These are phyloP conservation scores for Daphoenositta chrysoptera DNA, from an alignment of 2,113 vertebrate genomes.

Conservation along the genomic window DNA sequence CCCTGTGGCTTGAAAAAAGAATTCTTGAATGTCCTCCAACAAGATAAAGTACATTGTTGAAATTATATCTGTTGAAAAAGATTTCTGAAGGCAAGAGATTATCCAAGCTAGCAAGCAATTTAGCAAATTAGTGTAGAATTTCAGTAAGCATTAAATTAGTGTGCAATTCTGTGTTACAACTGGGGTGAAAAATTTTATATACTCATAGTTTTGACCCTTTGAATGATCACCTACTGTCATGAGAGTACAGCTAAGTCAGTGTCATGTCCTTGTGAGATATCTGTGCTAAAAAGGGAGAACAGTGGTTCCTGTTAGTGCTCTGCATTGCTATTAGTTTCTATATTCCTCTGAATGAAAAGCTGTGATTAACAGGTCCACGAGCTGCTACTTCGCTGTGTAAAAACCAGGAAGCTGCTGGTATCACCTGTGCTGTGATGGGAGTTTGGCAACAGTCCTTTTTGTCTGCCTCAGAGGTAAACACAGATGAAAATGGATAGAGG, in stretches of 20 bases:
- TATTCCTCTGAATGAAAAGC: background rate
- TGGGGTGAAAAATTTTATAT: background rate
- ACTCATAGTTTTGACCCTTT: background rate
- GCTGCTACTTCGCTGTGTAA: background rate
- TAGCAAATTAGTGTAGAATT: background rate
- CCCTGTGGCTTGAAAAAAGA: background rate
- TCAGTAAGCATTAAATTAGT: background rate
- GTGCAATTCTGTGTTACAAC: background rate
- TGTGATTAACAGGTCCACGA: background rate
- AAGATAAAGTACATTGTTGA: background rate
- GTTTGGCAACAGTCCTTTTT: background rate
- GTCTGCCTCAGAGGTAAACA: background rate
- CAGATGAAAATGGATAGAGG: background rate
- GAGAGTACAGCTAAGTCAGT: background rate
- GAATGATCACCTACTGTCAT: background rate
- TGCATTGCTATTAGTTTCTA: background rate
- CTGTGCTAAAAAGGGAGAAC: background rate
- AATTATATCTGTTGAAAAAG: background rate
- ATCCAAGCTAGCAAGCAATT: background rate
- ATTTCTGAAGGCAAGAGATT: background rate
- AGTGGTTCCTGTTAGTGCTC: background rate
- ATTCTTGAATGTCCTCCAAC: background rate
- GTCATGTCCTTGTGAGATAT: fast-evolving
- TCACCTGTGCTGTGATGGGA: fast-evolving
- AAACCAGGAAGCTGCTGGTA: background rate